Base-by-base conservation (phyloP, 2,797 vertebrate species). In the Hoplostethus mediterraneus region DNA sequence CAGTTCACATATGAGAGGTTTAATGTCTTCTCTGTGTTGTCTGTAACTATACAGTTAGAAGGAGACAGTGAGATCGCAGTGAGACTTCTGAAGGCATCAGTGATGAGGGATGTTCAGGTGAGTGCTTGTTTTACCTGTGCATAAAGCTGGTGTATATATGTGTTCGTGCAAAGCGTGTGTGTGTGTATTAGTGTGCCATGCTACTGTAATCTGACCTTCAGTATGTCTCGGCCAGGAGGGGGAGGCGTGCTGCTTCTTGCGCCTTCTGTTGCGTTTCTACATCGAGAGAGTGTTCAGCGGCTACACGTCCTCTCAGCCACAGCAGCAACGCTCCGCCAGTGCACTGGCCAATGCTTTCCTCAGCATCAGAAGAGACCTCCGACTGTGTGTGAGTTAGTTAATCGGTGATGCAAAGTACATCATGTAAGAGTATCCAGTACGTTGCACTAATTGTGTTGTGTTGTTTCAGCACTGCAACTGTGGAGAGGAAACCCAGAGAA, bases 331-430 rank as follows among this genome's bases (percentile, higher is more conserved):
- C 31, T 79, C 74, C 75, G 87, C 88, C 72, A 95, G 95, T 4
- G 90, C 92, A 8, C 77, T 96, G 75, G 95, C 94, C 63, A 96
- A 96, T 44, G 87, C 92, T 14, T 95, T 96, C 33, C 85, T 95
- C 86, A 91, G 64, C 79, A 92, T 95, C 79, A 93, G 90, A 62
- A 94, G 75, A 74, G 86, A 93, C 0, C 85, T 95, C 4, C 87
- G 81, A 14, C 87, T 76, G 73, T 96, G 95, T 90, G 95, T 96
- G 92, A 88, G 95, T 90, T 8, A 10, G 6, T 8, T 38, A 3
- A 10, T 40, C 30, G 42, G 0, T 8, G 3, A 60, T 10, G 2
- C 30, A 28, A 28, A 12, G 2, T 28, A 42, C 40, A 49, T n/a
- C 5, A 9, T 13, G 7, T 11, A 21, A 25, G 21, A 21, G 11